Base-by-base conservation (phyloP, 2,888 invertebrate genomes). In the Pyrochroa serraticornis region DNA sequence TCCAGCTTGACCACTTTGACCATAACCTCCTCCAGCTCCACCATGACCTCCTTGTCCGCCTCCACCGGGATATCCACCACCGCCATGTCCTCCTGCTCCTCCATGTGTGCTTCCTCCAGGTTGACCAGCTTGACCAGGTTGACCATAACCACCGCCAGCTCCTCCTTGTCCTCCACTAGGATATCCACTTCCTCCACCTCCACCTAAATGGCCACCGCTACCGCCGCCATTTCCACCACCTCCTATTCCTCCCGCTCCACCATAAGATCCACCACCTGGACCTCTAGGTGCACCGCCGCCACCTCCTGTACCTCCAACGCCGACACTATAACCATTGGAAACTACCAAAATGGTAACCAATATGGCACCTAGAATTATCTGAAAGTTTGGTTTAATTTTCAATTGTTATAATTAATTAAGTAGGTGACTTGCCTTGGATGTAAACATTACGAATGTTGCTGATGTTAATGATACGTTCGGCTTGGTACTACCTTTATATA, bases 121-220 rank as follows among this genome's bases (percentile, higher is more conserved):
- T 6, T 60, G 60, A 7, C 58, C 55, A 7, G 62, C 61, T 48
- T 56, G 54, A 7, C 62, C 58, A 6, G 57, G 57, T 37, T 58
- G 49, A 5, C 63, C 61, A 49, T 69, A 69, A 51, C 66, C 58
- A 32, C 63, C 65, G 13, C 64, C 66, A 30, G 56, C 36, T 9
- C 53, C 52, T 34, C 64, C 44, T 10, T 41, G 31, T 34, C 50
- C 47, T 36, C 54, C 57, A 33, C 50, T 48, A 37, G 46, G 51
- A 14, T 38, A 9, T 6, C 34, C 34, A 7, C 38, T 12, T 2
- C 43, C 9, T 12, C 47, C 41, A 30, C 38, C 51, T 14, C 38
- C 30, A 31, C 46, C 38, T 44, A 30, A 30, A 12, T 37, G 9
- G 35, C 53, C 35, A 32, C 55, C 50, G 10, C 14, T 8, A 32